Conservation (phyloP, 2,888 invertebrate genomes). For the Stegophylla sp. region DNA sequence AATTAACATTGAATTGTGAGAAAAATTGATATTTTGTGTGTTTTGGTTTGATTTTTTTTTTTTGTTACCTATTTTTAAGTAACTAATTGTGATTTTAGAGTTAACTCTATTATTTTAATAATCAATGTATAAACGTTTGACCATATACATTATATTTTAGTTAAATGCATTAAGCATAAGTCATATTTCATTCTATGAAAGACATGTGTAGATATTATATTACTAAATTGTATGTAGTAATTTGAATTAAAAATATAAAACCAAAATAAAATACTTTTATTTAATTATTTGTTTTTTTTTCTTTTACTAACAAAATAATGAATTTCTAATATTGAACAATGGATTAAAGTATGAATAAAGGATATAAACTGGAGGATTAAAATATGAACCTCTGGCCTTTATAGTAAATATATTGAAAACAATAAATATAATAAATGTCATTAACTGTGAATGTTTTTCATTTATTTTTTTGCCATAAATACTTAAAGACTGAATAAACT, state of each 20-base stretch:
- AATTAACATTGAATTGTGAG: neutral
- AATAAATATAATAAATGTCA: conserved; percentile 10
- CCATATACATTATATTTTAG: conserved; percentile 3
- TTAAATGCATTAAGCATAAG: conserved; percentile 1
- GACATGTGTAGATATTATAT: conserved; percentile 22
- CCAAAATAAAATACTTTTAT: conserved; percentile 12
- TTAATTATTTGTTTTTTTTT: conserved; percentile 4
- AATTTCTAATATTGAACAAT: neutral
- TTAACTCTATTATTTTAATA: conserved; percentile 48
- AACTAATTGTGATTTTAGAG: conserved; percentile 55
- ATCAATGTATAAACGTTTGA: conserved; percentile 17
- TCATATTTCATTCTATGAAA: conserved; percentile 15
- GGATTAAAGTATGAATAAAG: neutral
- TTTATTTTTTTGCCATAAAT: conserved; percentile 24
- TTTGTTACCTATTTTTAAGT: conserved; percentile 57
- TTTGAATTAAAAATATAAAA: conserved; percentile 31
- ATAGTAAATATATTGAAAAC: neutral
- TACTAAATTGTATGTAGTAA: neutral
- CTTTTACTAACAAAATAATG: neutral
- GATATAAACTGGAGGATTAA: neutral
- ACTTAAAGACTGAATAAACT: neutral
- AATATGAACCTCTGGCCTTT: neutral
- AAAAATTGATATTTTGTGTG: neutral
- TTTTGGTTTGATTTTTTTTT: conserved; percentile 17
- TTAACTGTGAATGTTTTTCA: conserved; percentile 14